These are phyloP conservation scores for Fissipunctia ypsillon DNA, from an alignment of 2,888 invertebrate genomes.

Conservation along the genomic window DNA sequence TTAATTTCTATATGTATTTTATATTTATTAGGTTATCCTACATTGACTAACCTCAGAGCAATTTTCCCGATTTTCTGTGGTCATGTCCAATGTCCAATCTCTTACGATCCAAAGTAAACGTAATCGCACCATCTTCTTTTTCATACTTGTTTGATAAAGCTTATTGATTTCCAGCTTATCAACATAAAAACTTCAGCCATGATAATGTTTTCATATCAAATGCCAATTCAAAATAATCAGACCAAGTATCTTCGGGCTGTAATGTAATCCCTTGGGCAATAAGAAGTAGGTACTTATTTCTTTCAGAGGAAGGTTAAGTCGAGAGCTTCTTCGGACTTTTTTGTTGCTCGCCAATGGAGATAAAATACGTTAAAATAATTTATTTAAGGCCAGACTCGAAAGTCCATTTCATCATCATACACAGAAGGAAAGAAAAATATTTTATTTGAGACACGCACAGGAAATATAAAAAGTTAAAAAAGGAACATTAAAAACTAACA, in stretches of 20 bases:
- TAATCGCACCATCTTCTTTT: neutral
- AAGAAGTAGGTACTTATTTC: constrained; percentile 28
- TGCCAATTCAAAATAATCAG: constrained; percentile 23
- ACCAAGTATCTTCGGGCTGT: constrained; percentile 3
- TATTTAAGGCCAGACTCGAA: neutral
- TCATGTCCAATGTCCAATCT: neutral
- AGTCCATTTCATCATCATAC: neutral
- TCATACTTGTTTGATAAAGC: neutral
- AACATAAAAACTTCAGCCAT: neutral
- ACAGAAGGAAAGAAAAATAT: no score
- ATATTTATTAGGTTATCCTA: no score
- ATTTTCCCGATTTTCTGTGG: neutral
- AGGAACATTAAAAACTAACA: no score
- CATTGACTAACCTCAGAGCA: no score
- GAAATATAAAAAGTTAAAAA: no score
- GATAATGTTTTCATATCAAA: constrained; percentile 10
- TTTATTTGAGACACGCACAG: no score
- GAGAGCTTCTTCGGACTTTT: constrained; percentile 23
- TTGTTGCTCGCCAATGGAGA: constrained; percentile 11
- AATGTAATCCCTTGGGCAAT: constrained; percentile 21
- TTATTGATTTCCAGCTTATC: neutral
- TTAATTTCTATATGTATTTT: no score
- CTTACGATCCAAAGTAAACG: neutral
- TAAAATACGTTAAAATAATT: constrained; percentile 27
- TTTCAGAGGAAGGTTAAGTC: constrained; percentile 27